phyloP scores from a whole-genome alignment of 2,113 vertebrate genomes.

The Echinops telfairi region DNA sequence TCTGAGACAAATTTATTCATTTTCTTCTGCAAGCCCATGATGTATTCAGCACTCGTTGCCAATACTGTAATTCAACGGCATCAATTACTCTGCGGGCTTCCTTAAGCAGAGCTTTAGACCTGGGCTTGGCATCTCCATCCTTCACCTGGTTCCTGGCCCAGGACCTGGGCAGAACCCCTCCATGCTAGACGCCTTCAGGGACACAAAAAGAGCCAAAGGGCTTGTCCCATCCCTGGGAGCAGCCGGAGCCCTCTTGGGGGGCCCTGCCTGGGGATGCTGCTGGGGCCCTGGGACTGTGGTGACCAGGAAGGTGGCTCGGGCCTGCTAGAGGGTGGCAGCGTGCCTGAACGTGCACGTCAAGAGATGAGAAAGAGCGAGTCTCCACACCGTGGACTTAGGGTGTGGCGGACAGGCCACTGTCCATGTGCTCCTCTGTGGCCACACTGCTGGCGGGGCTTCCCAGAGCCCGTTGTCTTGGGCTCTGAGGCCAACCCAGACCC shows the following conservation, averaged over 20 bases:
- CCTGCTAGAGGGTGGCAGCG: neutral
- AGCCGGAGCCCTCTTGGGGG: neutral
- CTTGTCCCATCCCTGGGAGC: neutral
- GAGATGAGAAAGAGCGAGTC: slow-evolving; percentile 25
- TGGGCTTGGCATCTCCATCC: neutral
- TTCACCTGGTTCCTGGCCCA: neutral
- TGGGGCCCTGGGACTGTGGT: neutral
- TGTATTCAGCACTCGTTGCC: no score
- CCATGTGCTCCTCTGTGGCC: neutral
- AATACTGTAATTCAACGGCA: no score
- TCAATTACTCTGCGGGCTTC: neutral
- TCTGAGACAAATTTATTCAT: no score
- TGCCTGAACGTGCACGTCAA: neutral
- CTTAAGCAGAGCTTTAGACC: neutral
- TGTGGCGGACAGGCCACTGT: neutral
- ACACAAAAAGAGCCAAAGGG: neutral
- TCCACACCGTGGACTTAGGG: neutral
- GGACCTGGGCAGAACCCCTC: neutral
- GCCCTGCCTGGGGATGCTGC: neutral
- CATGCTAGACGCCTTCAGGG: rapidly evolving
- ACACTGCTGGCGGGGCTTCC: neutral
- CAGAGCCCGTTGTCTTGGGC: slow-evolving; percentile 1
- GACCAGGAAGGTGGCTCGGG: neutral
- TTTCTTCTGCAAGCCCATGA: no score
- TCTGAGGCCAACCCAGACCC: neutral